phyloP scores from a whole-genome alignment of 1,140 invertebrate species.

The Gryllus bimaculatus region DNA sequence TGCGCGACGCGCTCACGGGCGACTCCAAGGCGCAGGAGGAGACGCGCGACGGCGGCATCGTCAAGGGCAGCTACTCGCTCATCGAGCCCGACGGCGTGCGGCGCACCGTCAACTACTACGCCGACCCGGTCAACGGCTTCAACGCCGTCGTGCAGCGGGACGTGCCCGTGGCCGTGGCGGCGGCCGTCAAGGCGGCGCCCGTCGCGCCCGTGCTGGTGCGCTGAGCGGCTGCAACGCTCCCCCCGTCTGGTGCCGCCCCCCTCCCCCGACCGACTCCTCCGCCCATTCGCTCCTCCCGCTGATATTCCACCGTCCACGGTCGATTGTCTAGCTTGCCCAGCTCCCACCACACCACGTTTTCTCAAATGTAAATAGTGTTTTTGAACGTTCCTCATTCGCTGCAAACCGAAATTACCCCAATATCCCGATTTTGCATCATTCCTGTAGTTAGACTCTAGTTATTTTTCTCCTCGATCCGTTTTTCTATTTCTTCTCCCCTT shows the following conservation, averaged over 20 bases:
- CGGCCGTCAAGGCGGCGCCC: constrained; percentile 8
- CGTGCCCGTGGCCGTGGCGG: constrained; percentile 15
- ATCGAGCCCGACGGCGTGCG: constrained; percentile 28
- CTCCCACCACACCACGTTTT: not conserved
- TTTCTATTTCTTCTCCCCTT: too few relatives aligned
- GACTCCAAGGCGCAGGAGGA: constrained; percentile 43
- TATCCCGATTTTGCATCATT: too few relatives aligned
- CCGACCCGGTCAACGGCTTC: constrained; percentile 23
- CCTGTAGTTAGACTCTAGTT: too few relatives aligned
- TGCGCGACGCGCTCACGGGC: constrained; percentile 40
- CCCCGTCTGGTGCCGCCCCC: not conserved
- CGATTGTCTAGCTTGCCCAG: not conserved
- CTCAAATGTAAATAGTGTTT: not conserved
- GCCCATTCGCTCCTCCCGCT: not conserved
- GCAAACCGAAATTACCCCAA: not conserved
- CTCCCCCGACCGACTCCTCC: not conserved
- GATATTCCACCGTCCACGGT: not conserved
- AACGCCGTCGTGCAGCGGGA: constrained; percentile 24
- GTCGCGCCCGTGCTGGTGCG: not conserved
- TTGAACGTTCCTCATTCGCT: not conserved
- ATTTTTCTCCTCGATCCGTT: too few relatives aligned
- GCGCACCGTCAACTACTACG: constrained; percentile 27
- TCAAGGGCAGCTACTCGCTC: constrained; percentile 40
- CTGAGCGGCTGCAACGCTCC: not conserved
- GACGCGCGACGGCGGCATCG: constrained; percentile 41